Base-by-base conservation (phyloP, 2,888 invertebrate genomes). In the Diaphora mendica region DNA sequence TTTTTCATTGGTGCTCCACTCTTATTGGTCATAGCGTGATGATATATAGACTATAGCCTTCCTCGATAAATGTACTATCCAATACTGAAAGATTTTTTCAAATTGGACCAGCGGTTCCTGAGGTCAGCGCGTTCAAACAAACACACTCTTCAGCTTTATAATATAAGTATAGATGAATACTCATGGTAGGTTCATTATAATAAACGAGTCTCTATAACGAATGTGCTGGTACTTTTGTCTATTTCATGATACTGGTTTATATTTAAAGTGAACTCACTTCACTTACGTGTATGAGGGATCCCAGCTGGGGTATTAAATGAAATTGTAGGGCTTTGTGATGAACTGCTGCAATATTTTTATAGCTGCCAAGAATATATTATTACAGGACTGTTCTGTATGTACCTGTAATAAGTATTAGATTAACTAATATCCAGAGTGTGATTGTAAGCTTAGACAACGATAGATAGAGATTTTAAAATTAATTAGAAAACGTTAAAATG, bases 181-280 rank as follows among this genome's bases (percentile, higher is more conserved):
- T 17, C 39, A 39, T 69, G 35, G 59, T 59, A 69, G 17, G 35
- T 20, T 23, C 35, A 5, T 7, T 39, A 17, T 44, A 55, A 70
- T 64, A 70, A 64, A 26, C 26, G 20, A 39, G 44, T 3, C 39
- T 39, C n/a, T 30, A 42, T 59, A 67, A 67, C 55, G 66, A 65
- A 64, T 67, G 30, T 55, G 59, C 35, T 59, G 35, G 30, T 30
- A 62, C 17, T 62, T 30, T 62, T 62, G 59, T 30, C 59, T 62
- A 30, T 62, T 62, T 30, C 59, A 30, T 17, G 59, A 26, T 30
- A 62, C 30, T 62, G 30, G 59, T 62, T 62, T 51, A 64, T 75
- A 75, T 83, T 78, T 77, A 71, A 73, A 77, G 78, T 80, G 77
- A 68, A 75, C 73, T 74, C 68, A 70, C 64, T 77, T 75, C 73